Evolutionary conservation across 2,797 vertebrate genomes (phyloP).

Genomic region (Synanceia verrucosa): DNA sequence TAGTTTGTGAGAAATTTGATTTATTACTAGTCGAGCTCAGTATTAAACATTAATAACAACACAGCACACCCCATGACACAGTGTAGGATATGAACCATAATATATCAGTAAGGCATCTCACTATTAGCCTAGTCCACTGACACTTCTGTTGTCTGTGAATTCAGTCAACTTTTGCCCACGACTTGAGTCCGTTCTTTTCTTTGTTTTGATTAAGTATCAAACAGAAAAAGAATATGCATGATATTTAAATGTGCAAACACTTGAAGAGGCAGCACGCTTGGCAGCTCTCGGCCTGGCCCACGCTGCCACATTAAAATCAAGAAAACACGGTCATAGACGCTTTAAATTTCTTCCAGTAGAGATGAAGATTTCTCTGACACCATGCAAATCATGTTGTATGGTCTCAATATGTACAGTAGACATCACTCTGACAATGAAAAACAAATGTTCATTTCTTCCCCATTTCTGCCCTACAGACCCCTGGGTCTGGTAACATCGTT

Average conservation of each 20-base stretch:
- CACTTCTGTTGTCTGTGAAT: neutral
- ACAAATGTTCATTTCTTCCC: neutral
- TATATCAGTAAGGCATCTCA: neutral
- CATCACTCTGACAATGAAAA: conserved; percentile 5
- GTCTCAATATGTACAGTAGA: neutral
- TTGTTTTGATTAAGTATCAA: conserved; percentile 29
- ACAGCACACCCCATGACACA: neutral
- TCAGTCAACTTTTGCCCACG: neutral
- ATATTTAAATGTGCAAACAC: conserved; percentile 31
- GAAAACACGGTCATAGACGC: conserved; percentile 9
- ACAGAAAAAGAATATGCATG: conserved; percentile 29
- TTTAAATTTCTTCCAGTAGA: conserved; percentile 21
- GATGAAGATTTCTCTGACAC: neutral
- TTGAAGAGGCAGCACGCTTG: conserved; percentile 51
- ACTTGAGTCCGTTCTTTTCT: neutral
- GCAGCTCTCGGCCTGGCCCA: conserved; percentile 41
- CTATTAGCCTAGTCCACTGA: neutral
- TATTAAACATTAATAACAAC: neutral
- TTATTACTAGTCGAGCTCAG: neutral
- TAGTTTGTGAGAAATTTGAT: neutral
- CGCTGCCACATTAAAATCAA: conserved; percentile 21
- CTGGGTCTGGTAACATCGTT: neutral
- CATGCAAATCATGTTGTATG: neutral
- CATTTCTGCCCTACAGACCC: too few relatives aligned
- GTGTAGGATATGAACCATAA: neutral